A percentile compares a stretch with the other conserved stretches of the same genome.
phyloP scores from a whole-genome alignment of 37 sponge, comb jelly and placozoan species.

The Haliclona indistincta region DNA sequence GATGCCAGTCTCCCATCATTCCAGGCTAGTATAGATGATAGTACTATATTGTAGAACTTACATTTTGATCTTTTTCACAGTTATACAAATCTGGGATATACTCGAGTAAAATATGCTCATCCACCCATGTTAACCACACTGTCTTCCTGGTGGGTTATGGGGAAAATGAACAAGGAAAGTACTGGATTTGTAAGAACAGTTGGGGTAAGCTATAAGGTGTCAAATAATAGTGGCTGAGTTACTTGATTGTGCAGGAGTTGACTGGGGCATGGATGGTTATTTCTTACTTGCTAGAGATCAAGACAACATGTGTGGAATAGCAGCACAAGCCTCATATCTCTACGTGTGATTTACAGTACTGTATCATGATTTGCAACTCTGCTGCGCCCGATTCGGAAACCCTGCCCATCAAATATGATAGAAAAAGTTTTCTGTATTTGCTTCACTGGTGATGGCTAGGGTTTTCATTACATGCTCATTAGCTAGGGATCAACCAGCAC shows the following conservation, averaged over 20 bases:
- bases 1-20: conserved; percentile 54
- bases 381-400: too few relatives aligned
- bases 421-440: too few relatives aligned
- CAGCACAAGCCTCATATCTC: conserved; percentile 64
- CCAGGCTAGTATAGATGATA: conserved; percentile 5
- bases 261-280: conserved; percentile 72
- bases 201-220: conserved; percentile 16
- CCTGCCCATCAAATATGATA: too few relatives aligned
- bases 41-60: neutral
- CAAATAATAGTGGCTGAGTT: neutral
- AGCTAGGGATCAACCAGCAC: too few relatives aligned
- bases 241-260: conserved; percentile 29
- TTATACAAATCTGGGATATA: conserved; percentile 26
- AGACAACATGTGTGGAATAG: conserved; percentile 71
- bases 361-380: too few relatives aligned
- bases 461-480: too few relatives aligned
- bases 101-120: conserved; percentile 1
- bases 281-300: conserved; percentile 41
- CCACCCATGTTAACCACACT: conserved; percentile 15
- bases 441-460: too few relatives aligned
- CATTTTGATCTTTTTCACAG: neutral
- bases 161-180: conserved; percentile 1
- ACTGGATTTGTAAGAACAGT: conserved; percentile 49
- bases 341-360: conserved; percentile 10
- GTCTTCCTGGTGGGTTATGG: conserved; percentile 46